Evolutionary conservation across 1,140 invertebrate species (phyloP), one percentile per base, ranked within the genome.

Genomic region (Bombus pascuorum): DNA sequence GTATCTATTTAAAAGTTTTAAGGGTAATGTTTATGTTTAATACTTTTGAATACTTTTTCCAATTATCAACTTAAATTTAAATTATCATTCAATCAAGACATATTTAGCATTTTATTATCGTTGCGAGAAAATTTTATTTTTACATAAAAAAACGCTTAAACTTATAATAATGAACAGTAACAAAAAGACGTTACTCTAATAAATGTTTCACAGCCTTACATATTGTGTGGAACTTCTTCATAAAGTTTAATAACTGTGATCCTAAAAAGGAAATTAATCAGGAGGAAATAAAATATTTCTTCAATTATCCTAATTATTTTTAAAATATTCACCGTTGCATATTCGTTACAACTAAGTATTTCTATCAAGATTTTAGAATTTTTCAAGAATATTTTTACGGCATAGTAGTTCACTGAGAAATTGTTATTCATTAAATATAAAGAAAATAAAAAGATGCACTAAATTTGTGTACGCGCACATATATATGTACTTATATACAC

Each of bases 131-230:
- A 32, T 57, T 37, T 59, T 12, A 32, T 28, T 13, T n/a, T 59
- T 72, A 28, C 18, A 65, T 37, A 12, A 25, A 42, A 78, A 37
- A n/a, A 62, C 15, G 57, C 28, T 25, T 75, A 37, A 79, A 79
- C 25, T 32, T n/a, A 66, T 47, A 82, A 75, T 25, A 66, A 22
- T 47, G 32, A 65, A 83, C 18, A 44, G 10, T 44, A 37, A 37
- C 32, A 47, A n/a, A 47, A 75, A 37, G 28, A 53, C 3, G 42
- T 72, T 73, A 84, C 70, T 70, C 18, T 70, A 84, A 71, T 47
- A 57, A 37, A 84, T 37, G 25, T 79, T 53, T 84, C 76, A 84
- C 83, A 84, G 82, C 74, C 82, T 62, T 78, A 37, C 9, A 37
- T 32, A 79, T 78, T 47, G 34, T 37, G 8, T 53, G 28, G 34